Conservation (phyloP, 2,113 vertebrate species). For the Thomomys bottae region DNA sequence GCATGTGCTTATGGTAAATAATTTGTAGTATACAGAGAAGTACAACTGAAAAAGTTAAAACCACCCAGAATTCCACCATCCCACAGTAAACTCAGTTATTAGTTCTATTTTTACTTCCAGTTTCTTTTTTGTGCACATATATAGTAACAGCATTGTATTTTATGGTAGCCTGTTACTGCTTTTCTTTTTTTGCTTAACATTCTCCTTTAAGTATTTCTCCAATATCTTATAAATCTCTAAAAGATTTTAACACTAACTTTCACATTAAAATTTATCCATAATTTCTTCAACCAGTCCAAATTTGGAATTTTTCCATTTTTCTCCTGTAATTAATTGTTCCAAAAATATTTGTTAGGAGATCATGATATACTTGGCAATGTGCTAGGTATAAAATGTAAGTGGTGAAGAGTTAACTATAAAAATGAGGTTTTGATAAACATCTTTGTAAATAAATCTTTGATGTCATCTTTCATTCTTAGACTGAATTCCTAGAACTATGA, state of each 20-base stretch:
- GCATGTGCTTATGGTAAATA: background rate
- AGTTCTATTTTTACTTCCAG: slow-evolving; percentile 19
- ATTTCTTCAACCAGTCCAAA: slow-evolving; percentile 23
- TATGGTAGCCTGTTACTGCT: background rate
- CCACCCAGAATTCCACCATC: background rate
- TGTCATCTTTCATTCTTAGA: slow-evolving; percentile 66
- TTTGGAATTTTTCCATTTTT: slow-evolving; percentile 49
- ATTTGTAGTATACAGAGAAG: background rate
- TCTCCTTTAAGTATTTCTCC: slow-evolving; percentile 12
- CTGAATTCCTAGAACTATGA: slow-evolving; percentile 60
- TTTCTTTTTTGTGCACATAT: background rate
- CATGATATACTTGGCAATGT: background rate
- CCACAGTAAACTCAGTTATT: background rate
- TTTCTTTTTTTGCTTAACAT: slow-evolving; percentile 37
- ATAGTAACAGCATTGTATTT: slow-evolving; percentile 28
- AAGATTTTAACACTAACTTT: slow-evolving; percentile 23
- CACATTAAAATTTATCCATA: slow-evolving; percentile 8
- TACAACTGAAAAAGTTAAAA: slow-evolving; percentile 16
- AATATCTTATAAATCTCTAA: slow-evolving; percentile 28
- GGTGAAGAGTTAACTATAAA: slow-evolving; percentile 27
- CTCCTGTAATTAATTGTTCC: background rate
- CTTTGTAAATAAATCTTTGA: slow-evolving; percentile 70
- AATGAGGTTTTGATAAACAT: slow-evolving; percentile 51
- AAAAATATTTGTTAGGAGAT: slow-evolving; percentile 30
- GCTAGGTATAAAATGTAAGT: background rate